These are phyloP conservation scores for Gnatocerus cornutus DNA, from an alignment of 2,888 invertebrate species.

Conservation along the genomic window DNA sequence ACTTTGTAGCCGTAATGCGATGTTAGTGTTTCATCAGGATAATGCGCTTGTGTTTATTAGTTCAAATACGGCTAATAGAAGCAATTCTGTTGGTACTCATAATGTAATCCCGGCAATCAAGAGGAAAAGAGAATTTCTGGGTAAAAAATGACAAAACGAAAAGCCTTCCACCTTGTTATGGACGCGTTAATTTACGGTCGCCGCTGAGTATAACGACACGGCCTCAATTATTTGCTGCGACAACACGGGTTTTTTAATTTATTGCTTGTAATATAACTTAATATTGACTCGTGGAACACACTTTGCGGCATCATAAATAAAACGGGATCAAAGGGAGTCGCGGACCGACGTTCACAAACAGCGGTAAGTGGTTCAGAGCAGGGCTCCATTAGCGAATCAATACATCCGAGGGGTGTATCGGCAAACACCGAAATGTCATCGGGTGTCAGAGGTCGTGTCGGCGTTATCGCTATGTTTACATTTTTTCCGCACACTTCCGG, in stretches of 20 bases:
- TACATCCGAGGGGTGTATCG: conserved; percentile 50
- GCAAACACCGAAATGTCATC: conserved; percentile 48
- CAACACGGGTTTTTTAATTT: conserved; percentile 60
- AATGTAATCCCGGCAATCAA: too few relatives aligned
- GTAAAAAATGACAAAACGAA: not conserved
- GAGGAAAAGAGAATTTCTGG: too few relatives aligned
- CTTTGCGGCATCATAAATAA: conserved; percentile 63
- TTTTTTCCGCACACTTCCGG: too few relatives aligned
- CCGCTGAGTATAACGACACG: conserved; percentile 10
- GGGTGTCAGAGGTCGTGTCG: conserved; percentile 37
- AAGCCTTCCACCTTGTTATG: conserved; percentile 21
- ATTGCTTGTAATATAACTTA: conserved; percentile 58
- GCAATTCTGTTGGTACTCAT: conserved; percentile 18
- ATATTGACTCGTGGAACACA: conserved; percentile 60
- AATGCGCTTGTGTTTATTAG: conserved; percentile 36
- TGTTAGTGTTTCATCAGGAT: conserved; percentile 39
- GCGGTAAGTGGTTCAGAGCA: conserved; percentile 60
- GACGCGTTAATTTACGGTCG: conserved; percentile 34
- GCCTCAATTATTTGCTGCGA: conserved; percentile 42
- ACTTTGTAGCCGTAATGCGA: conserved; percentile 40
- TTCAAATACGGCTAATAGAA: conserved; percentile 41
- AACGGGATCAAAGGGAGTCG: conserved; percentile 61
- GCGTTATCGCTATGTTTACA: conserved; percentile 10
- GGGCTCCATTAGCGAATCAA: conserved; percentile 63
- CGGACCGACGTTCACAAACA: conserved; percentile 58